phyloP scores from a whole-genome alignment of 1,140 invertebrate genomes.

The Drosophila ercepeae region DNA sequence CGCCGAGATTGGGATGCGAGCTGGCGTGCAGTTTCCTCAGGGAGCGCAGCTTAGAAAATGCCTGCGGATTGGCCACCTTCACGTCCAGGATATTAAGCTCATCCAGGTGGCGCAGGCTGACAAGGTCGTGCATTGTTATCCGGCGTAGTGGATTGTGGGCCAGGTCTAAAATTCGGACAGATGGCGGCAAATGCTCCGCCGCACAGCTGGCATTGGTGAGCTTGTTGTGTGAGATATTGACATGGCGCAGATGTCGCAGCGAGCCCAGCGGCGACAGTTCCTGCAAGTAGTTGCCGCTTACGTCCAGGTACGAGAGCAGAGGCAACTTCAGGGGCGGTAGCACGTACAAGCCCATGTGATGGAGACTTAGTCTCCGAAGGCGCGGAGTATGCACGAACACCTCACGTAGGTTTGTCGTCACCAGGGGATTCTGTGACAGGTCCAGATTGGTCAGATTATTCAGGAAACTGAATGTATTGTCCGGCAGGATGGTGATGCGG shows the following conservation, averaged over 20 bases:
- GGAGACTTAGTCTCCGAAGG: constrained; percentile 90
- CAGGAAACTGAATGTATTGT: constrained; percentile 94
- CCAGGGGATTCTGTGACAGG: constrained; percentile 90
- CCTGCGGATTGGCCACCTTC: constrained; percentile 72
- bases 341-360: constrained; percentile 89
- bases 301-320: constrained; percentile 84
- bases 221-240: constrained; percentile 88
- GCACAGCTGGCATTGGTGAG: constrained; percentile 83
- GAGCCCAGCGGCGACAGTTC: constrained; percentile 85
- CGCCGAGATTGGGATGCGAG: constrained; percentile 74
- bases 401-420: constrained; percentile 94
- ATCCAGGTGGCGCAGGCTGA: constrained; percentile 64
- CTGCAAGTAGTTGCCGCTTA: constrained; percentile 83
- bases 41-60: constrained; percentile 84
- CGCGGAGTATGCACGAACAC: constrained; percentile 94
- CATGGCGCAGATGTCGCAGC: constrained; percentile 85
- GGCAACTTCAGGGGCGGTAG: constrained; percentile 92
- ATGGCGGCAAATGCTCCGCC: constrained; percentile 73
- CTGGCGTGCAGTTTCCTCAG: constrained; percentile 82
- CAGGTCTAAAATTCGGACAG: constrained; percentile 74
- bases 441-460: constrained; percentile 91
- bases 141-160: constrained; percentile 79
- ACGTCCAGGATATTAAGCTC: constrained; percentile 79
- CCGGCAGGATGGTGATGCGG: constrained; percentile 92
- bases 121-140: constrained; percentile 75